These are phyloP conservation scores for Cirrhinus molitorella DNA, from an alignment of 2,797 vertebrate genomes.

Conservation along the genomic window DNA sequence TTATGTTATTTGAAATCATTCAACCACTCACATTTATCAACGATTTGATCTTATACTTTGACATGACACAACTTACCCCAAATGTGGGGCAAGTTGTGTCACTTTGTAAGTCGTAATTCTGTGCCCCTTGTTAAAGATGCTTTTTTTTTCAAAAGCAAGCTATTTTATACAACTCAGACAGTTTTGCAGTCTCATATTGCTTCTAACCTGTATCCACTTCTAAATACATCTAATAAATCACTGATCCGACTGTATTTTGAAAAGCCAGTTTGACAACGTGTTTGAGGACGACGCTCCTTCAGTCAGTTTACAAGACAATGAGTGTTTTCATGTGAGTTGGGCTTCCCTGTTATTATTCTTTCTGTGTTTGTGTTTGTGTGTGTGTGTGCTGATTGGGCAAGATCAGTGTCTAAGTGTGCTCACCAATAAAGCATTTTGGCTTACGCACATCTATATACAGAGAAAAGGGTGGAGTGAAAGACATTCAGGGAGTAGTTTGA, in stretches of 20 bases:
- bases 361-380: background rate
- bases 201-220: background rate
- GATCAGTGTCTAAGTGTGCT: slow-evolving; percentile 45
- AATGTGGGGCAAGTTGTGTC: background rate
- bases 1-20: background rate
- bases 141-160: background rate
- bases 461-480: slow-evolving; percentile 36
- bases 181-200: background rate
- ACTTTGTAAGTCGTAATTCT: background rate
- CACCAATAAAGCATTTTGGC: slow-evolving; percentile 34
- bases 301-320: slow-evolving; percentile 17
- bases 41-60: background rate
- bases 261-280: slow-evolving; percentile 71
- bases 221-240: slow-evolving; percentile 2
- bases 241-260: slow-evolving; percentile 27
- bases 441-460: slow-evolving; percentile 37
- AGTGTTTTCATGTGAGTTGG: background rate
- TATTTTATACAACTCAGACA: background rate
- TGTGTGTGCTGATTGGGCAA: slow-evolving; percentile 5
- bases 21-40: background rate
- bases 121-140: background rate
- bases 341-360: background rate
- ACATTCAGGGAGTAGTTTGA: slow-evolving; percentile 56
- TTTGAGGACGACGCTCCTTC: slow-evolving; percentile 30
- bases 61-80: background rate